Evolutionary conservation across 2,888 invertebrate genomes (phyloP), one percentile per base, ranked within the genome.

Genomic region (Onchidella celtica): DNA sequence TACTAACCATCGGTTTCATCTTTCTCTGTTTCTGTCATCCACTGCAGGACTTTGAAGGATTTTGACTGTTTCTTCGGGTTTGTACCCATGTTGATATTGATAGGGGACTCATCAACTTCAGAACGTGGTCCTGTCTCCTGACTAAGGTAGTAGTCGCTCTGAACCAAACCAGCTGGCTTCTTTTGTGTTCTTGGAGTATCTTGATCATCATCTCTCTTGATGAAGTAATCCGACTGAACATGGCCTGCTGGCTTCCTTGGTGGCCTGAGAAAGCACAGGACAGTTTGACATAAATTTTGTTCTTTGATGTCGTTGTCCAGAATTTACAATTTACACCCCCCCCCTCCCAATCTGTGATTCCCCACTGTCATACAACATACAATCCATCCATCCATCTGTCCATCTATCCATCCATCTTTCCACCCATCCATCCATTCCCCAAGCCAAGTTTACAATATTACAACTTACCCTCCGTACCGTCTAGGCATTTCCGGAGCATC

Each of bases 11-110:
- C 69, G 21, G 61, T 55, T n/a, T 81, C 81, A 34, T 81, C 81
- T 29, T 84, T 77, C 34, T 88, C 88, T n/a, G 89, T 90, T 76
- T 90, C 90, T 17, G 90, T 90, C 86, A 90, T 85, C 89, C 89
- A 89, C 83, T 90, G 90, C 63, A 90, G 86, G 32, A 90, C 88
- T 72, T 87, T 87, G 85, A 90, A 90, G 59, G 90, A 90, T 84
- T 89, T 81, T 73, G 89, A 89, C 84, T 89, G 88, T 66, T 89
- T 89, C 73, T 87, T 85, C 21, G 85, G 80, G 69, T 82, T 72
- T 34, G 84, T 81, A 65, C 85, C 84, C 77, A 84, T 86, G 78
- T 78, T 83, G 47, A 82, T 70, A 68, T 66, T 75, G 61, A 85
- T 77, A 47, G 83, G 81, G 0, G 73, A 74, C 57, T 83, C 82